Percentiles rank a stretch among this genome's conserved stretches.
Conservation (phyloP, 2,113 vertebrate genomes). For the Aegotheles bennettii region DNA sequence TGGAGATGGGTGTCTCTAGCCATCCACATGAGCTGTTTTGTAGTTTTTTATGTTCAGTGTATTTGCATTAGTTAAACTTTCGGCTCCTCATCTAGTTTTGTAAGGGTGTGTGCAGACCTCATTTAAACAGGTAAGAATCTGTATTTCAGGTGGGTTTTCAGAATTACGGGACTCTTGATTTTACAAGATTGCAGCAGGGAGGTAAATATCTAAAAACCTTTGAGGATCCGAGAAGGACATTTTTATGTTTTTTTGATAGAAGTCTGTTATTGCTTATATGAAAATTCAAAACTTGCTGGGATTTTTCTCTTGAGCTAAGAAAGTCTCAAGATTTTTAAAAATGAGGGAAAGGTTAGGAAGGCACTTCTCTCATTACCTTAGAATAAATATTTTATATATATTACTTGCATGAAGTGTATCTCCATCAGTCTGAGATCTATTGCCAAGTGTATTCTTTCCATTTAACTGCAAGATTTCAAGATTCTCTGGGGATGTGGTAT, state of each 20-base stretch:
- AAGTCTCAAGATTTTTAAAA: background rate
- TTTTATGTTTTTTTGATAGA: background rate
- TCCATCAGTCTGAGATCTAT: constrained; percentile 3
- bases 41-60: background rate
- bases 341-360: constrained; percentile 4
- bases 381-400: constrained; percentile 55
- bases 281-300: background rate
- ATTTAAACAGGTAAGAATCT: background rate
- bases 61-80: background rate
- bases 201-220: background rate
- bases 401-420: constrained; percentile 6
- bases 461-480: constrained; percentile 30
- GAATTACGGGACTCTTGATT: background rate
- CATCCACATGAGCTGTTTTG: background rate
- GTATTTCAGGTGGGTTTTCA: background rate
- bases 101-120: background rate
- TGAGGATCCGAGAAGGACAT: background rate
- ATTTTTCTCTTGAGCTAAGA: background rate
- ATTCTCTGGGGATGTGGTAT: background rate
- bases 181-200: background rate
- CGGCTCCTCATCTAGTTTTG: background rate
- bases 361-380: constrained; percentile 1
- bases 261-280: background rate
- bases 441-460: constrained; percentile 30
- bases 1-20: background rate